A percentile compares a stretch with the other conserved stretches of the same genome.
These are phyloP conservation scores for Plecturocebus donacophilus DNA, from an alignment of 2,113 vertebrate genomes.

Conservation along the genomic window DNA sequence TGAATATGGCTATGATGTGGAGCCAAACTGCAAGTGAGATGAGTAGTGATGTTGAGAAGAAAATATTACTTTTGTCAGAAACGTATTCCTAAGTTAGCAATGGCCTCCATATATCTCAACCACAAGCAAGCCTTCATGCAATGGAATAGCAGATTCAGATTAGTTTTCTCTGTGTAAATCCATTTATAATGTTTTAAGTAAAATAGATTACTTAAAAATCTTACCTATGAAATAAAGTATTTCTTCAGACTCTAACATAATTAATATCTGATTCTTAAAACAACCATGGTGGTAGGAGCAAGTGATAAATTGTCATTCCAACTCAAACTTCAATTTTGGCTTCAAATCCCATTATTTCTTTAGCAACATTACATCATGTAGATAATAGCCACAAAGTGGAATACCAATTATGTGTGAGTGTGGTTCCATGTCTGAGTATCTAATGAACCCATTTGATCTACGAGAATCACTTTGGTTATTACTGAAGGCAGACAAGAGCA, in stretches of 20 bases:
- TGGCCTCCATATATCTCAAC: neutral
- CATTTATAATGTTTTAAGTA: neutral
- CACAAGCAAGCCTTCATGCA: neutral
- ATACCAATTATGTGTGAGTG: neutral
- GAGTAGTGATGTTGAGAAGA: neutral
- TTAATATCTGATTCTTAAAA: conserved; percentile 14
- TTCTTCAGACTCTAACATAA: neutral
- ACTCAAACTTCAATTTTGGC: neutral
- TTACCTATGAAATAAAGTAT: neutral
- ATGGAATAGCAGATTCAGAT: neutral
- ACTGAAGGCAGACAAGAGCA: neutral
- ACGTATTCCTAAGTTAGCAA: neutral
- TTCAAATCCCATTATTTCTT: conserved; percentile 6
- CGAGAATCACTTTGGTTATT: conserved; percentile 35
- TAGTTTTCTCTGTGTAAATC: neutral
- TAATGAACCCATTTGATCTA: conserved; percentile 23
- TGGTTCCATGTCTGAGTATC: neutral
- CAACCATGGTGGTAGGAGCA: neutral
- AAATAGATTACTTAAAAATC: neutral
- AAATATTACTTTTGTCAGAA: neutral
- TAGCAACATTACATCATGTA: neutral
- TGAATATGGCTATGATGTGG: neutral
- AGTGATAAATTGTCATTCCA: neutral
- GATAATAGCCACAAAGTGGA: neutral
- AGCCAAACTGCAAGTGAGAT: neutral